Percentiles rank a stretch among this genome's conserved stretches.
Conservation (phyloP, 2,113 vertebrate species). For the Riparia riparia region DNA sequence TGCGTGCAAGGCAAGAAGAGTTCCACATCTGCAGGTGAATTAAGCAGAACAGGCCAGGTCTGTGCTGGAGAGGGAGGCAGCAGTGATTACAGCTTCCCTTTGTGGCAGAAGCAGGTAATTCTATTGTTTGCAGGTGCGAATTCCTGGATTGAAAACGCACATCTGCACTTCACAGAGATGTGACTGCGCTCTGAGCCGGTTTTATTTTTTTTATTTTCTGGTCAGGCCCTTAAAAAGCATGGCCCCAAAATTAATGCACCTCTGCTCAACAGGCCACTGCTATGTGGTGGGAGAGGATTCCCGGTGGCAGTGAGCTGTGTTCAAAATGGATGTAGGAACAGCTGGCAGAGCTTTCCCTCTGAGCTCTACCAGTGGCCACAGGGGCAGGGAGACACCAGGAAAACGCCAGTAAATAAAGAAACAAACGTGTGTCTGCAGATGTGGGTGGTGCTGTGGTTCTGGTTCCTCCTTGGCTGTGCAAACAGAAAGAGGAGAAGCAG, state of each 20-base stretch:
- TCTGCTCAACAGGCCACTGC: not conserved
- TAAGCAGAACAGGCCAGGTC: not conserved
- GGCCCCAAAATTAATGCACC: not conserved
- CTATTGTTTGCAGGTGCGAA: constrained; percentile 34
- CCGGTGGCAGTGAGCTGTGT: not conserved
- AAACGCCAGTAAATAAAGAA: not conserved
- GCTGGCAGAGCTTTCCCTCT: not conserved
- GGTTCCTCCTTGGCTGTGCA: not conserved
- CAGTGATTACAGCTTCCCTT: not conserved
- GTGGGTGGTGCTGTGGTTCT: not conserved
- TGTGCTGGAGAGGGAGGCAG: not conserved
- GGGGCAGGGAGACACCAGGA: not conserved
- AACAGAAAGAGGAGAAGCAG: not conserved
- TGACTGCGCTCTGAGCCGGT: not conserved
- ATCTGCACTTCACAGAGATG: not conserved
- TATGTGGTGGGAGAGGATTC: not conserved
- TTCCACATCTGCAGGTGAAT: not conserved
- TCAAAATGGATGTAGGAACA: not conserved
- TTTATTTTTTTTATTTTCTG: not conserved
- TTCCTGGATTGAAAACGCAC: constrained; percentile 26
- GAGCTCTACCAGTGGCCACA: not conserved
- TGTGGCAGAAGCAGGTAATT: constrained; percentile 6
- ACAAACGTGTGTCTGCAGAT: accelerated
- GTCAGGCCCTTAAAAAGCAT: not conserved
- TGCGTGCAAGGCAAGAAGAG: not conserved